These are phyloP conservation scores for Erythrolamprus reginae DNA, from an alignment of 2,113 vertebrate species.

Conservation along the genomic window DNA sequence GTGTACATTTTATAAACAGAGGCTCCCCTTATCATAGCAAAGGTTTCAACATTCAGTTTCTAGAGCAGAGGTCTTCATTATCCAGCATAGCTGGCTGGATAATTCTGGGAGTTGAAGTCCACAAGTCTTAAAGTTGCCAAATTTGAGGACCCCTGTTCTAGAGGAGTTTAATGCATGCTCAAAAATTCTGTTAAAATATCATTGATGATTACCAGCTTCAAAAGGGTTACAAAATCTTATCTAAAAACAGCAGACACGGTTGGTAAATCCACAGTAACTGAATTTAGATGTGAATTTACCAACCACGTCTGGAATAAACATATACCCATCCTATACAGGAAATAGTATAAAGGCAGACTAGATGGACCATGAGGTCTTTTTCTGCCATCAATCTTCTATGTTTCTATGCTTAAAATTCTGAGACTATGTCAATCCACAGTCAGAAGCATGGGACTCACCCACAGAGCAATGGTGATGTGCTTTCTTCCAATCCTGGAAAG, in stretches of 20 bases:
- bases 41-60: neutral
- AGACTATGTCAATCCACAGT: neutral
- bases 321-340: no score
- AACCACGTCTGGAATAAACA: no score
- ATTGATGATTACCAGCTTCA: neutral
- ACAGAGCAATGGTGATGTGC: neutral
- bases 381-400: no score
- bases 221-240: neutral
- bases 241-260: no score
- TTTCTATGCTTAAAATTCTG: no score
- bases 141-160: neutral
- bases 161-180: neutral
- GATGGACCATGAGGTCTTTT: no score
- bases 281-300: no score
- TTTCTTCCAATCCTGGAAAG: neutral
- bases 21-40: neutral
- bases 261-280: no score
- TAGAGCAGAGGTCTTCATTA: neutral
- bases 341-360: no score
- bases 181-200: neutral
- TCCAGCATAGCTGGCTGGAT: no score
- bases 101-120: no score
- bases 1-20: neutral
- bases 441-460: neutral
- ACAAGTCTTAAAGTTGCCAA: no score